A percentile compares a stretch with the other conserved stretches of the same genome.
Conservation (phyloP, 2,888 invertebrate genomes). For the Heteromurus nitidus region DNA sequence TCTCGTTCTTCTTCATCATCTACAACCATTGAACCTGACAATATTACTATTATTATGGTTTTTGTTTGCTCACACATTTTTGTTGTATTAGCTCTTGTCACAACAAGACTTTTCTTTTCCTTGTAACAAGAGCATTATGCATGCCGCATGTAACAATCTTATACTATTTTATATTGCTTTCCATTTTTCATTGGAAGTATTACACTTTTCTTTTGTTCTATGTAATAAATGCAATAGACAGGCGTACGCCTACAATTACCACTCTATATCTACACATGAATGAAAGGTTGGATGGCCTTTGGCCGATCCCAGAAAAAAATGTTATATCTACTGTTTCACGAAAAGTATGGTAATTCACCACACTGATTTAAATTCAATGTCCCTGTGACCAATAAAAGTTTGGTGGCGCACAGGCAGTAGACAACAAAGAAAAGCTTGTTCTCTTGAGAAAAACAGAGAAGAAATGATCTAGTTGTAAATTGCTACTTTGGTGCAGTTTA, state of each 20-base stretch:
- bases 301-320: slow-evolving; percentile 22
- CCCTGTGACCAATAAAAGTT: slow-evolving; percentile 18
- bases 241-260: slow-evolving; percentile 17
- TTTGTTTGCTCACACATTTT: slow-evolving; percentile 35
- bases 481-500: slow-evolving; percentile 48
- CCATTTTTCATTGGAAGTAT: slow-evolving; percentile 3
- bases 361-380: not conserved
- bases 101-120: slow-evolving; percentile 27
- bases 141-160: not conserved
- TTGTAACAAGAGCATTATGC: not conserved
- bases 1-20: slow-evolving; percentile 5
- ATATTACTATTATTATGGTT: slow-evolving; percentile 33
- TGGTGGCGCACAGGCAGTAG: too few relatives aligned
- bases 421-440: slow-evolving; percentile 50
- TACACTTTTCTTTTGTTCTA: slow-evolving; percentile 1
- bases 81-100: slow-evolving; percentile 9
- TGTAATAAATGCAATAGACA: not conserved
- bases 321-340: slow-evolving; percentile 1
- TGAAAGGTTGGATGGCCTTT: slow-evolving; percentile 7
- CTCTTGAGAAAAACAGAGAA: slow-evolving; percentile 36
- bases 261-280: not conserved
- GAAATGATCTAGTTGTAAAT: slow-evolving; percentile 58
- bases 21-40: not conserved
- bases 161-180: slow-evolving; percentile 10
- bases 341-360: slow-evolving; percentile 2